Conservation (phyloP, 2,113 vertebrate genomes). For the Gymnorhina tibicen region DNA sequence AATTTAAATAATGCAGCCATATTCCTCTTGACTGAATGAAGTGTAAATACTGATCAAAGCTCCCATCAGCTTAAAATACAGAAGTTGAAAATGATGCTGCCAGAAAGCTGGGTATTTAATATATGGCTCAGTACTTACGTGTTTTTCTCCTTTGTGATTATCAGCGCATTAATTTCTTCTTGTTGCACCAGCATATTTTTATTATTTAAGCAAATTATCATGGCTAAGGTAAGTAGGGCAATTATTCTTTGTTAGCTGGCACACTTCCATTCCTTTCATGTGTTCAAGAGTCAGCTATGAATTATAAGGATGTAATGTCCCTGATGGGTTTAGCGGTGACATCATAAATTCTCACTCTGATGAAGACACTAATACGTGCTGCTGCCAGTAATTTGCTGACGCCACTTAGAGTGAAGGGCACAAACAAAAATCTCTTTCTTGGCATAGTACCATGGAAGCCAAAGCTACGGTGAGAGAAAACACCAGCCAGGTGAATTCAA, state of each 20-base stretch:
- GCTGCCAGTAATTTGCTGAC: conserved; percentile 50
- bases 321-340: conserved; percentile 39
- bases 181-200: neutral
- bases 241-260: conserved; percentile 50
- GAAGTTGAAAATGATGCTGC: neutral
- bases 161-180: neutral
- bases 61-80: neutral
- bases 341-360: conserved; percentile 50
- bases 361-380: conserved; percentile 20
- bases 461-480: conserved; percentile 49
- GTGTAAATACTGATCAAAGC: neutral
- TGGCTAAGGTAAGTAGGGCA: conserved; percentile 20
- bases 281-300: conserved; percentile 28
- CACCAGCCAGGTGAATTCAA: conserved; percentile 23
- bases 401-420: conserved; percentile 18
- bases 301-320: conserved; percentile 35
- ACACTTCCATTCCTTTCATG: conserved; percentile 34
- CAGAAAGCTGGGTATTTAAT: neutral
- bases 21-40: neutral
- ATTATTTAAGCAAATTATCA: conserved; percentile 45
- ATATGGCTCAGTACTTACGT: neutral
- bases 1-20: neutral
- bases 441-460: conserved; percentile 25
- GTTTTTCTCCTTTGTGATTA: conserved; percentile 11
- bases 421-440: conserved; percentile 58